These are phyloP conservation scores for Muntiacus muntjak DNA, from an alignment of 2,113 vertebrate genomes.

Conservation along the genomic window DNA sequence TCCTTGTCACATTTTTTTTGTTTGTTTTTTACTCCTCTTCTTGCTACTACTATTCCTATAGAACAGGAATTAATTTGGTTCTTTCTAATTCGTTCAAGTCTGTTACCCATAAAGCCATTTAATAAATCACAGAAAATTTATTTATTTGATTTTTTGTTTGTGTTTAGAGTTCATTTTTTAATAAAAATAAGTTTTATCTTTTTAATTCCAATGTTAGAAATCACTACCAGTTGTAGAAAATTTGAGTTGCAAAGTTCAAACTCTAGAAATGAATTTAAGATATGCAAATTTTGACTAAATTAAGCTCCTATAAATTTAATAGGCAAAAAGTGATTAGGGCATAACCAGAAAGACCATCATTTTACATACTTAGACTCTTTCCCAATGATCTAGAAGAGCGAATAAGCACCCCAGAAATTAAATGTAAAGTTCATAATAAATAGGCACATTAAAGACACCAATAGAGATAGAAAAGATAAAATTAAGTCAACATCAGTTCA, in stretches of 20 bases:
- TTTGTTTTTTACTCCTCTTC: not conserved
- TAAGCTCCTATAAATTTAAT: not conserved
- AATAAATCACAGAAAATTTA: not conserved
- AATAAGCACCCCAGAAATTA: not conserved
- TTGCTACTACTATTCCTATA: not conserved
- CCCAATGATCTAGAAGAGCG: not conserved
- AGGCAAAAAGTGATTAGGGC: not conserved
- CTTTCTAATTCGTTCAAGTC: not conserved
- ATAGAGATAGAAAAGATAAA: not conserved
- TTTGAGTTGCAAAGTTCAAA: not conserved
- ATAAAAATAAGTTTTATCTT: not conserved
- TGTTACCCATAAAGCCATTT: not conserved
- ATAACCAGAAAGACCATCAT: not conserved
- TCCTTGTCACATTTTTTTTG: not conserved
- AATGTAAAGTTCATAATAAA: not conserved
- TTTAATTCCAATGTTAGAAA: not conserved
- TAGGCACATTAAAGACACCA: not conserved
- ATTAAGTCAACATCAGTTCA: not conserved
- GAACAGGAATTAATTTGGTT: not conserved
- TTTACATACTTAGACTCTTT: not conserved
- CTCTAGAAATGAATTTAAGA: not conserved
- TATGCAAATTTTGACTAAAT: not conserved
- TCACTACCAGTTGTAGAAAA: not conserved
- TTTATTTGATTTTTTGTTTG: not conserved
- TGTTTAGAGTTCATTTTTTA: not conserved